Percentiles rank a stretch among this genome's conserved stretches.
Conservation (phyloP, 2,888 invertebrate species). For the Patella ulyssiponensis region DNA sequence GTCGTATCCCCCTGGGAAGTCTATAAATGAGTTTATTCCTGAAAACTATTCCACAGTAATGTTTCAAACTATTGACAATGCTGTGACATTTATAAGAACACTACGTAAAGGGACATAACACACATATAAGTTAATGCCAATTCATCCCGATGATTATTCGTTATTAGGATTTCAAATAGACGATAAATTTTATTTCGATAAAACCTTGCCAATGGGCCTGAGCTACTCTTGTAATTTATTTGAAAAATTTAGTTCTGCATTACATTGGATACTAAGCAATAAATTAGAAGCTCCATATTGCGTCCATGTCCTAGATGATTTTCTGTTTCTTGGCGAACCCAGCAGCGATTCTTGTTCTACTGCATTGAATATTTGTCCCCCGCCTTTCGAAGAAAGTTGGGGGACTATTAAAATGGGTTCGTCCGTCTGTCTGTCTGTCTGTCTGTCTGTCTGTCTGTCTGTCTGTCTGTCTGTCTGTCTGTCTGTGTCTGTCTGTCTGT, state of each 20-base stretch:
- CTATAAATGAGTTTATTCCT: constrained; percentile 8
- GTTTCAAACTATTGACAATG: not conserved
- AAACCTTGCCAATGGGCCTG: constrained; percentile 1
- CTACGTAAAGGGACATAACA: not conserved
- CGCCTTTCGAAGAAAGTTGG: no score
- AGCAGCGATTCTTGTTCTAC: not conserved
- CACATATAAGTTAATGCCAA: not conserved
- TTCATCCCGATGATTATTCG: not conserved
- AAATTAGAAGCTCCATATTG: not conserved
- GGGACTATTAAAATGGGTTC: no score
- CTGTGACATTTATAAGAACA: not conserved
- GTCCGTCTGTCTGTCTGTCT: no score
- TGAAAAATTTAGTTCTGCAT: not conserved
- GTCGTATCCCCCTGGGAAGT: not conserved
- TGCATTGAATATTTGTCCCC: no score
- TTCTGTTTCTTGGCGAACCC: not conserved
- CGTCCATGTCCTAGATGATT: not conserved
- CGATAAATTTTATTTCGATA: not conserved
- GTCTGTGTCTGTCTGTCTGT: no score
- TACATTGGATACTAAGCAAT: not conserved
- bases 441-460: no score
- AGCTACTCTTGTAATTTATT: not conserved
- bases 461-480: no score
- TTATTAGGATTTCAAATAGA: not conserved
- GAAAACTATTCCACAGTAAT: not conserved